Conservation (phyloP, 1,140 invertebrate genomes). For the Alviniconcha marisindica region DNA sequence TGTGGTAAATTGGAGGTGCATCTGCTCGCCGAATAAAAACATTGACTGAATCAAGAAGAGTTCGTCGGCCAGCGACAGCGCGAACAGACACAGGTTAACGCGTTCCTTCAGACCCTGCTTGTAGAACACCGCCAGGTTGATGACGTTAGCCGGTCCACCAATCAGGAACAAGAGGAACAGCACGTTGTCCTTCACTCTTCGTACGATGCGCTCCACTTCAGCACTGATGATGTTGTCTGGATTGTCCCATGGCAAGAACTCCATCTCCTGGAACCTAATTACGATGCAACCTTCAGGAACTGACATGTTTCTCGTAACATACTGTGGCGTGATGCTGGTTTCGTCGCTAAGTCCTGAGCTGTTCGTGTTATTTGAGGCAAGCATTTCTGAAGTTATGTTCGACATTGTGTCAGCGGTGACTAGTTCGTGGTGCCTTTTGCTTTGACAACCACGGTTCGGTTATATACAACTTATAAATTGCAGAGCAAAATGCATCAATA, state of each 20-base stretch:
- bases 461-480: too few species aligned
- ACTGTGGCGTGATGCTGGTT: too few species aligned
- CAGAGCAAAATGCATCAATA: too few species aligned
- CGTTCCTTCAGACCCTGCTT: background rate
- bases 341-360: too few species aligned
- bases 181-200: background rate
- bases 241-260: constrained; percentile 11
- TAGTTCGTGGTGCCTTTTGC: too few species aligned
- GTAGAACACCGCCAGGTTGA: constrained; percentile 7
- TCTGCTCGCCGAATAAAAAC: background rate
- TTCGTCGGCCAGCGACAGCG: background rate
- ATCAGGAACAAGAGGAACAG: background rate
- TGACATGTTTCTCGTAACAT: too few species aligned
- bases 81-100: constrained; percentile 6
- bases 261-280: background rate
- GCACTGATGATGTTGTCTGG: background rate
- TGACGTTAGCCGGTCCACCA: constrained; percentile 13
- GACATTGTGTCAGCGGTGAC: too few species aligned
- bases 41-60: background rate
- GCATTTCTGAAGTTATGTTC: too few species aligned
- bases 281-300: background rate
- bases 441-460: too few species aligned
- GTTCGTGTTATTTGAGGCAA: too few species aligned
- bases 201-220: background rate
- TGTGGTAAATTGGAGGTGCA: background rate